Evolutionary conservation across 2,113 vertebrate genomes (phyloP).

Genomic region (Corythornis cristatus): DNA sequence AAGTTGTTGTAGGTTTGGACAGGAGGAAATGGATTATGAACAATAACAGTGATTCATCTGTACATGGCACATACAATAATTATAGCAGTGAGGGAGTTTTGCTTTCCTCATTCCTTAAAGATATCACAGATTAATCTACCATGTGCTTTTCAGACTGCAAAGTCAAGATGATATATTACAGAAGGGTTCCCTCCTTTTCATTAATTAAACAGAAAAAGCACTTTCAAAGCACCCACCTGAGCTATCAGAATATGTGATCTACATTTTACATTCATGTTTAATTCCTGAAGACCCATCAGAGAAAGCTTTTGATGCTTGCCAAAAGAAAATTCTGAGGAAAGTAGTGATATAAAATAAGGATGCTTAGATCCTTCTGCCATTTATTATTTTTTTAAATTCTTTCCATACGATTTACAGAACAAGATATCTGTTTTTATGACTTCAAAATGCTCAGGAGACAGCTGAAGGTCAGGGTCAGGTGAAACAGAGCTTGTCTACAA

Average conservation of each 20-base stretch:
- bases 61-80: rapidly evolving
- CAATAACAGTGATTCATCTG: background rate
- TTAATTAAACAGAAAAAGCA: constrained; percentile 13
- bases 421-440: background rate
- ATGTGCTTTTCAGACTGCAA: background rate
- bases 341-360: background rate
- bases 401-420: background rate
- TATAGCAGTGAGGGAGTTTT: background rate
- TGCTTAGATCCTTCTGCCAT: background rate
- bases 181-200: background rate
- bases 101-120: background rate
- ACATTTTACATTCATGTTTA: constrained; percentile 36
- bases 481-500: background rate
- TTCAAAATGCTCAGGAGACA: background rate
- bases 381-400: background rate
- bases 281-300: background rate
- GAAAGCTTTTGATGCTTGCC: background rate
- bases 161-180: background rate
- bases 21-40: background rate
- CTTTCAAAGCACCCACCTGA: constrained; percentile 2
- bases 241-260: background rate
- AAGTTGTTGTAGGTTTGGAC: background rate
- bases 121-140: background rate
- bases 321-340: background rate
- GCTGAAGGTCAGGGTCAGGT: background rate